Evolutionary conservation across 2,797 vertebrate genomes (phyloP).

Genomic region (Mustela erminea): DNA sequence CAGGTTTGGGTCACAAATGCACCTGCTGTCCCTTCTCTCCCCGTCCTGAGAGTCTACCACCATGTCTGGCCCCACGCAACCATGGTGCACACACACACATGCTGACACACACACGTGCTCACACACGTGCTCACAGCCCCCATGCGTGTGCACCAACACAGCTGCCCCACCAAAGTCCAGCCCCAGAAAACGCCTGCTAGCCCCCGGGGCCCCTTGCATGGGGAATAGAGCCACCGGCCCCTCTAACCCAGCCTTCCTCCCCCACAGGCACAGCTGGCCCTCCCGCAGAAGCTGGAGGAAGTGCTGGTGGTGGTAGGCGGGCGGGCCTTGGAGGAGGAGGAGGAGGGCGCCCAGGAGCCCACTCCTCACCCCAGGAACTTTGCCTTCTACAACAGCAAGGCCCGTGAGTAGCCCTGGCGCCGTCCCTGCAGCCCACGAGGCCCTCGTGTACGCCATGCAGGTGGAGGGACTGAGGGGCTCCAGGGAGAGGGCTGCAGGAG

Average conservation of each 20-base stretch:
- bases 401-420: constrained; percentile 88
- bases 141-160: fast-evolving
- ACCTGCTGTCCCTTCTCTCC: fast-evolving
- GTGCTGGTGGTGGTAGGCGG: constrained; percentile 97
- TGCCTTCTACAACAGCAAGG: constrained; percentile 94
- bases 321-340: constrained; percentile 94
- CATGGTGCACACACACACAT: fast-evolving
- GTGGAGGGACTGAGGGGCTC: background rate
- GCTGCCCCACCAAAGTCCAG: background rate
- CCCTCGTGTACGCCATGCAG: fast-evolving
- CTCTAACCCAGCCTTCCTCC: constrained; percentile 10
- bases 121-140: too few relatives aligned
- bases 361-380: constrained; percentile 90
- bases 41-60: fast-evolving
- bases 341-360: constrained; percentile 88
- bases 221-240: constrained; percentile 64
- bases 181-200: background rate
- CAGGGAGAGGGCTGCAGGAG: background rate
- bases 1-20: fast-evolving
- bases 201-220: fast-evolving
- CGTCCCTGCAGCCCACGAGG: fast-evolving
- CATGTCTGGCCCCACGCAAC: background rate
- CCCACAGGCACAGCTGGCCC: constrained; percentile 77
- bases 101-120: too few relatives aligned
- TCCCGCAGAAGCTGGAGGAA: constrained; percentile 93